A percentile compares a stretch with the other conserved stretches of the same genome.
Conservation (phyloP, 92 coral and sea anemone genomes). For the Epizoanthus scotinus region DNA sequence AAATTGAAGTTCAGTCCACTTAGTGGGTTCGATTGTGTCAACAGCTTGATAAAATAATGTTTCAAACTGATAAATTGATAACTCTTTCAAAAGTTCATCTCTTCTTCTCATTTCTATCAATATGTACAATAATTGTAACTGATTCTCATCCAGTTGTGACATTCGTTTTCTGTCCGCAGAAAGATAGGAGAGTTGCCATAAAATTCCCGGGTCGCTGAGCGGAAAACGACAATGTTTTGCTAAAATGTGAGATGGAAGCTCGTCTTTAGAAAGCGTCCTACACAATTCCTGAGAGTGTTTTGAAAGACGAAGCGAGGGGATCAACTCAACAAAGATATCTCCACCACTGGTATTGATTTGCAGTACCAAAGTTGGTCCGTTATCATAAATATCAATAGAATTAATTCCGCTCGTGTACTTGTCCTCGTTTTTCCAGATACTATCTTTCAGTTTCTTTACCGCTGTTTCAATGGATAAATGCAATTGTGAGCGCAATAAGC, state of each 20-base stretch:
- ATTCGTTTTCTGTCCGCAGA: slow-evolving; percentile 76
- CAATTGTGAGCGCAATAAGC: slow-evolving; percentile 78
- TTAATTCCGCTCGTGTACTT: slow-evolving; percentile 63
- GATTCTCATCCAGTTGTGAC: slow-evolving; percentile 58
- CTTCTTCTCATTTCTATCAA: slow-evolving; percentile 78
- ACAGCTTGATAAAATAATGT: slow-evolving; percentile 65
- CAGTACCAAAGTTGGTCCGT: slow-evolving; percentile 80
- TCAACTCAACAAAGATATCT: slow-evolving; percentile 68
- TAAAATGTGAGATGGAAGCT: slow-evolving; percentile 70
- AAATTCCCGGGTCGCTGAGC: slow-evolving; percentile 84
- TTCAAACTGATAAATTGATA: slow-evolving; percentile 77
- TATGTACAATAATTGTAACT: slow-evolving; percentile 62
- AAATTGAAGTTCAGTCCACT: slow-evolving; percentile 67
- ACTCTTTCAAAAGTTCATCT: slow-evolving; percentile 66
- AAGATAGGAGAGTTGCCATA: slow-evolving; percentile 84
- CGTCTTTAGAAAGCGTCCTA: slow-evolving; percentile 61
- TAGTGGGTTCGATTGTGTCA: slow-evolving; percentile 60
- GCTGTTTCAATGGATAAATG: slow-evolving; percentile 78
- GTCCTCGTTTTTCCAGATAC: slow-evolving; percentile 59
- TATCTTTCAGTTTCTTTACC: slow-evolving; percentile 51
- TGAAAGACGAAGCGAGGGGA: slow-evolving; percentile 78
- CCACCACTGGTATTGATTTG: slow-evolving; percentile 62
- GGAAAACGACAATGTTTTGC: slow-evolving; percentile 76
- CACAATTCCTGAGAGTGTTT: slow-evolving; percentile 58
- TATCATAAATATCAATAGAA: slow-evolving; percentile 65